Evolutionary conservation across 2,797 vertebrate species (phyloP), one percentile per base, ranked within the genome.

Genomic region (Lutjanus campechanus): DNA sequence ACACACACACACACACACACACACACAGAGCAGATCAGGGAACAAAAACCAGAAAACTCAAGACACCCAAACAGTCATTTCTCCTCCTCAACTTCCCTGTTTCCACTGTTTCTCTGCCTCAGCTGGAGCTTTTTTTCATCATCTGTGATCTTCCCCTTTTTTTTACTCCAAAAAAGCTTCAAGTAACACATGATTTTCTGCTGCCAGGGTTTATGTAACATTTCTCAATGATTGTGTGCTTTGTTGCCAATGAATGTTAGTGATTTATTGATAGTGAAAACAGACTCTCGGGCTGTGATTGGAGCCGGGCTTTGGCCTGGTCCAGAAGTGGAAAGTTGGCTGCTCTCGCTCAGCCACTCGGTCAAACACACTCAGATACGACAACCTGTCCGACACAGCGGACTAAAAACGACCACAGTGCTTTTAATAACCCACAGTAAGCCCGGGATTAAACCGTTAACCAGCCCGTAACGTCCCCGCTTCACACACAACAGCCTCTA

Each of bases 391-490:
- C 29, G 5, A 65, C 76, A 69, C 74, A 64, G 54, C 56, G 25
- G 50, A 65, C 71, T 62, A 16, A 71, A 71, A 78, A 79, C 63
- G 49, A 17, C 15, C 82, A 12, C 50, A 8, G 74, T 15, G 70
- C 77, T 85, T 83, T 79, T 84, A 70, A 89, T 87, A 90, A 79
- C 79, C 56, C 6, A 0, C 25, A 5, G 12, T 69, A 81, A 88
- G 19, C 43, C 7, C 7, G 0, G 68, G 86, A 88, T 92, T 89
- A 91, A 1, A 43, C 25, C 7, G n/a, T 75, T 66, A 76, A 84
- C 60, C 47, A 1, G 59, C 29, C 55, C 5, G 10, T 2, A 61
- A 20, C 7, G 50, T 60, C 58, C 20, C 69, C 8, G 9, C 22
- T 1, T 15, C 36, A 67, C 43, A 63, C 20, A 44, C 5, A 36